A percentile compares a stretch with the other conserved stretches of the same genome.
These are phyloP conservation scores for Peromyscus eremicus DNA, from an alignment of 2,797 vertebrate species.

Conservation along the genomic window DNA sequence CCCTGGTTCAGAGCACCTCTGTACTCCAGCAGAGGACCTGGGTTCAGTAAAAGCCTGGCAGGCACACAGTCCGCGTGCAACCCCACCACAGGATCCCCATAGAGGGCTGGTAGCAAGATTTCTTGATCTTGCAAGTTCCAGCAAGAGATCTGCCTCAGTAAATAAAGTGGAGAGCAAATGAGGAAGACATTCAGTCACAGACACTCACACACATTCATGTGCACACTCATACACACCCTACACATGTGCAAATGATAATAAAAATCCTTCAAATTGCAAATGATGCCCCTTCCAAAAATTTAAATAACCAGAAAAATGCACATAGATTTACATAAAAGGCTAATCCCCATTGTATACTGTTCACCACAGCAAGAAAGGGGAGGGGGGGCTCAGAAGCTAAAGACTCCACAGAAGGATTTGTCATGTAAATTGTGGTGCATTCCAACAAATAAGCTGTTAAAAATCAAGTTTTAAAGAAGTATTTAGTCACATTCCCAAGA, in stretches of 20 bases:
- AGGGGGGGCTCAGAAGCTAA: background rate
- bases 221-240: background rate
- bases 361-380: background rate
- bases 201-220: background rate
- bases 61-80: no score
- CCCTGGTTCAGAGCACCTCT: background rate
- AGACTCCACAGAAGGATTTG: constrained; percentile 43
- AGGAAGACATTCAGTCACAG: background rate
- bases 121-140: background rate
- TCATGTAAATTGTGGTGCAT: constrained; percentile 18
- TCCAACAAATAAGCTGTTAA: constrained; percentile 54
- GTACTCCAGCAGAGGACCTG: background rate
- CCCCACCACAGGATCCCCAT: background rate
- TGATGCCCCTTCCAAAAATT: background rate
- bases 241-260: background rate
- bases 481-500: constrained; percentile 16
- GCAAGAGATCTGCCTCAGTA: background rate
- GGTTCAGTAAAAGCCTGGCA: background rate
- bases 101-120: background rate
- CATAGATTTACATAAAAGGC: background rate
- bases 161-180: background rate
- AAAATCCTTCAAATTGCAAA: background rate
- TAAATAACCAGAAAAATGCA: background rate
- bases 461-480: constrained; percentile 1
- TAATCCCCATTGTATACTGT: constrained; percentile 4